Percentiles rank a stretch among this genome's conserved stretches.
These are phyloP conservation scores for Atractosteus spatula DNA, from an alignment of 2,113 vertebrate species.

Conservation along the genomic window DNA sequence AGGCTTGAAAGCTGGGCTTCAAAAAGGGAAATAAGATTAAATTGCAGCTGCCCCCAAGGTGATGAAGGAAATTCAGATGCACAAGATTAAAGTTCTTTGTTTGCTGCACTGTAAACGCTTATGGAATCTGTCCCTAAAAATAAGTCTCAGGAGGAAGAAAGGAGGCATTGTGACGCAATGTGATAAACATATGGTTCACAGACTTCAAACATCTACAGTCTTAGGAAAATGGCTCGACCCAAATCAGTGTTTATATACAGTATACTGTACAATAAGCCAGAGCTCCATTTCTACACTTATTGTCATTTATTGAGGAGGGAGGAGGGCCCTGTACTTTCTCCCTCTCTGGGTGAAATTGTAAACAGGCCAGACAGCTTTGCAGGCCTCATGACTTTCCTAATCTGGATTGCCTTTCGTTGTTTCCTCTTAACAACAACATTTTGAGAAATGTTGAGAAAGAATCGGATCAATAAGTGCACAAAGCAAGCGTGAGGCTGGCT, in stretches of 20 bases:
- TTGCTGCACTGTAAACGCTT: not conserved
- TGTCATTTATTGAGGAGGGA: no score
- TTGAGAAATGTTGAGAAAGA: no score
- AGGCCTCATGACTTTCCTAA: no score
- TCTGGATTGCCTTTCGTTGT: no score
- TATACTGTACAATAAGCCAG: not conserved
- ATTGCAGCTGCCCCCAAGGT: not conserved
- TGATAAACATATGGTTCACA: not conserved
- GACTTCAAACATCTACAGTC: not conserved
- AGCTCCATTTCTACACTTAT: not conserved
- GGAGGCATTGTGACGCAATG: not conserved
- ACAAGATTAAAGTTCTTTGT: not conserved
- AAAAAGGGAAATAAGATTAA: not conserved
- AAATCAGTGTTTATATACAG: not conserved
- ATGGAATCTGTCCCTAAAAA: not conserved
- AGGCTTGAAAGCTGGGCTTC: not conserved
- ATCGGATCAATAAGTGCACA: no score
- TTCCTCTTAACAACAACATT: no score
- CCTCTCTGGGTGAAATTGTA: no score
- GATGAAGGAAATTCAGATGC: not conserved
- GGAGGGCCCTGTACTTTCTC: no score
- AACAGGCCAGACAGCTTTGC: no score
- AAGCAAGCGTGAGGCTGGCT: no score
- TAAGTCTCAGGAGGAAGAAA: not conserved
- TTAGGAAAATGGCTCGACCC: not conserved